A percentile compares a stretch with the other conserved stretches of the same genome.
phyloP scores from a whole-genome alignment of 2,797 vertebrate genomes.

The Periparus ater region DNA sequence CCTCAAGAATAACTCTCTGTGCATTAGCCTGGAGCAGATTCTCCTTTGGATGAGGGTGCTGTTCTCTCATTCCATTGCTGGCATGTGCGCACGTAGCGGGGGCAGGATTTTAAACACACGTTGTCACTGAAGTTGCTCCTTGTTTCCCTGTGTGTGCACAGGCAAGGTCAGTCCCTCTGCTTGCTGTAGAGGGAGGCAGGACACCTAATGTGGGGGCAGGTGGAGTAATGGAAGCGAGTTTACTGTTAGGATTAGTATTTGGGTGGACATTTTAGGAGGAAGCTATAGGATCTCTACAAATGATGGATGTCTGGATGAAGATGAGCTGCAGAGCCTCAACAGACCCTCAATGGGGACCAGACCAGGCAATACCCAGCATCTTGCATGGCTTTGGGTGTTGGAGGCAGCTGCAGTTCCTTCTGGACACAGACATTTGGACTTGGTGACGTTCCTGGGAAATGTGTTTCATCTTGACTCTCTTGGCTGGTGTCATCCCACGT shows the following conservation, averaged over 20 bases:
- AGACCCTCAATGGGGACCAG: neutral
- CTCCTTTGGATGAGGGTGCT: neutral
- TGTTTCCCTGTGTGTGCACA: neutral
- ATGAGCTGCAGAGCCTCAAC: neutral
- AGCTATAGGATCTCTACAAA: neutral
- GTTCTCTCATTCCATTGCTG: neutral
- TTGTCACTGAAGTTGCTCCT: neutral
- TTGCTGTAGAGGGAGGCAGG: neutral
- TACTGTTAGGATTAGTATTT: neutral
- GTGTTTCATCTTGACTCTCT: neutral
- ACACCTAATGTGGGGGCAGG: neutral
- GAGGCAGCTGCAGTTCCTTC: neutral
- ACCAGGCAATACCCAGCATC: neutral
- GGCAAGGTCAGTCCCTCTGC: neutral
- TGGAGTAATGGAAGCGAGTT: neutral
- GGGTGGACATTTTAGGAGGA: neutral
- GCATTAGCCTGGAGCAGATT: neutral
- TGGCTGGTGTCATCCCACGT: neutral
- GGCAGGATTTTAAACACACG: neutral
- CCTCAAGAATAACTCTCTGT: conserved; percentile 35
- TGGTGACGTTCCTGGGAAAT: neutral
- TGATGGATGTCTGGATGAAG: neutral
- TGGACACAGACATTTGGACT: neutral
- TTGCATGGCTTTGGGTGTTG: neutral
- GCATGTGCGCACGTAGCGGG: fast-evolving